Conservation (phyloP, 2,113 vertebrate species). For the Misgurnus anguillicaudatus region DNA sequence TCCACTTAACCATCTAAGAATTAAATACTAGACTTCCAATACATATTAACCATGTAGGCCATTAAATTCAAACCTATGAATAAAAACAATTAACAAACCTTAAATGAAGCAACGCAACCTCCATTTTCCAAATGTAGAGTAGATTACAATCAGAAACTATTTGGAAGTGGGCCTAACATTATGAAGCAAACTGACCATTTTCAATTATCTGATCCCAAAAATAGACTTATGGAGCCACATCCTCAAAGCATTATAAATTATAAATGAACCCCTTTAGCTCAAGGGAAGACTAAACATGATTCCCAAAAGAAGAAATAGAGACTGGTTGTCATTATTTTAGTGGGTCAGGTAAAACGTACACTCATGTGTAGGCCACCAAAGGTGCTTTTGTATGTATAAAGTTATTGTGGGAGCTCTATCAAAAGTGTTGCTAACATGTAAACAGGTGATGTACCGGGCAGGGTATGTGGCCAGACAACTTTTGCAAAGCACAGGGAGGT, state of each 20-base stretch:
- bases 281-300: not conserved
- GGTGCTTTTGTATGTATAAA: not conserved
- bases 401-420: conserved; percentile 8
- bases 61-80: not conserved
- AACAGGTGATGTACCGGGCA: no score
- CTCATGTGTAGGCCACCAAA: not conserved
- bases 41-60: not conserved
- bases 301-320: conserved; percentile 27
- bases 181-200: not conserved
- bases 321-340: conserved; percentile 2
- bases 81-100: not conserved
- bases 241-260: conserved; percentile 10
- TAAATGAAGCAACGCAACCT: not conserved
- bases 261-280: not conserved
- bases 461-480: not conserved
- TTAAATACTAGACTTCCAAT: not conserved
- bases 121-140: not conserved
- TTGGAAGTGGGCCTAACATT: not conserved
- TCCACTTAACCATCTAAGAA: not conserved
- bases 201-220: not conserved
- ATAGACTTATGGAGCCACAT: conserved; percentile 4
- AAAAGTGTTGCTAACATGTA: conserved; percentile 20
- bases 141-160: not conserved
- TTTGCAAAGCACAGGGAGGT: conserved; percentile 17
- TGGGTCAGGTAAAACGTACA: not conserved